Conservation (phyloP, 2,888 invertebrate species). For the Archips xylosteana region DNA sequence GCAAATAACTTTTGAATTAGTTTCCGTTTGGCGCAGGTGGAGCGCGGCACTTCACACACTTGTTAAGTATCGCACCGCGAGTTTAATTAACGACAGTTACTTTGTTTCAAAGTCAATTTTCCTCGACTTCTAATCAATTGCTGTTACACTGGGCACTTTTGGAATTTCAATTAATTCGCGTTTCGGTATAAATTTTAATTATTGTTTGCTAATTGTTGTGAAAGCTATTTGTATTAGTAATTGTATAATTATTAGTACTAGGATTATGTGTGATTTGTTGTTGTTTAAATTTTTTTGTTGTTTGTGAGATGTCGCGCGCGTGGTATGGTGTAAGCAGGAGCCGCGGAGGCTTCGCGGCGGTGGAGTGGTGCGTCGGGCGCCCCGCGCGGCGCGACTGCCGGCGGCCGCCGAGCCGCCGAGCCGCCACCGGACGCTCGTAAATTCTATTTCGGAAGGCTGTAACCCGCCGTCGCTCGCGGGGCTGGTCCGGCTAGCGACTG, state of each 20-base stretch:
- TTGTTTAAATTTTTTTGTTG: not conserved
- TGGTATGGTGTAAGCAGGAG: slow-evolving; percentile 21
- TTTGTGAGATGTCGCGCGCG: not conserved
- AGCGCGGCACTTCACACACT: slow-evolving; percentile 7
- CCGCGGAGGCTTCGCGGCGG: not conserved
- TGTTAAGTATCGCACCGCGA: slow-evolving; percentile 21
- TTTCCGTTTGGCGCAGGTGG: slow-evolving; percentile 25
- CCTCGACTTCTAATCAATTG: slow-evolving; percentile 1
- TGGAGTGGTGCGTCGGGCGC: slow-evolving; percentile 23
- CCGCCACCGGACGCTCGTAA: slow-evolving; percentile 47
- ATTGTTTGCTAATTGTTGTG: slow-evolving; percentile 14
- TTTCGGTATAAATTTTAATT: slow-evolving; percentile 26
- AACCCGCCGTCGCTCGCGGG: slow-evolving; percentile 20
- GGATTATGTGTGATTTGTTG: slow-evolving; percentile 11
- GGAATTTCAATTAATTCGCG: slow-evolving; percentile 5
- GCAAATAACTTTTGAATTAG: slow-evolving; percentile 15
- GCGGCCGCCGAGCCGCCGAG: slow-evolving; percentile 30
- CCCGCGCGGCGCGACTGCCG: slow-evolving; percentile 37
- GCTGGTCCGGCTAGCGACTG: slow-evolving; percentile 44
- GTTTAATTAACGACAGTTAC: slow-evolving; percentile 3
- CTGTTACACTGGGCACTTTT: slow-evolving; percentile 17
- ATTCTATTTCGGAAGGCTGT: slow-evolving; percentile 50
- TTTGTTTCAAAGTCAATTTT: slow-evolving; percentile 12
- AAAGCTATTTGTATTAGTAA: slow-evolving; percentile 19
- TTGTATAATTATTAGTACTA: slow-evolving; percentile 3